Evolutionary conservation across 2,888 invertebrate species (phyloP), one percentile per base, ranked within the genome.

Genomic region (Axea sp.): DNA sequence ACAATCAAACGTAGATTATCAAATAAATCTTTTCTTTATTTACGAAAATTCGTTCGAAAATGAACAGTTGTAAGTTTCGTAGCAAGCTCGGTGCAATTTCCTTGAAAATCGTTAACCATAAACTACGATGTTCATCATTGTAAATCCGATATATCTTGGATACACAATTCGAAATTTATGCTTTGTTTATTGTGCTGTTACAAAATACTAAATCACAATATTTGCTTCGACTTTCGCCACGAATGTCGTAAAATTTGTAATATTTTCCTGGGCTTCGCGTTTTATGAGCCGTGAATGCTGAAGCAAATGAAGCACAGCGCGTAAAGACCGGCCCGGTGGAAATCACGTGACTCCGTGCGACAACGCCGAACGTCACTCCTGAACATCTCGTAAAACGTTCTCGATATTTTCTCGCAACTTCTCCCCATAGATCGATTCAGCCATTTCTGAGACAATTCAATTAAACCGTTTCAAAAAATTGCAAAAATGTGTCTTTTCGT

Each of bases 231-330:
- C 53, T 62, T 62, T 62, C 31, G 47, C 53, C 39, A 19, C 39
- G 55, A 55, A 47, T 71, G 62, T 62, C 71, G 47, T 71, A 71
- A 62, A 71, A 55, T 71, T 71, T 60, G 47, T 62, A 71, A 62
- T 62, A 71, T 71, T 71, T 71, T 49, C 53, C 45, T 24, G 19
- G 37, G 37, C 14, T 31, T 37, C 45, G 41, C 30, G 39, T 62
- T 71, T 71, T 71, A 71, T 62, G 71, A 51, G 53, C 47, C 49
- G 62, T 62, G 69, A 71, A 62, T 59, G 33, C 47, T 12, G 49
- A 62, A 71, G 62, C 57, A 71, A 71, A 71, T 71, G 71, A 62
- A 64, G 62, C 41, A 62, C 53, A 24, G 39, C 35, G 15, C 65
- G 55, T 57, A 55, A 67, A 55, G 43, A 43, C 26, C 33, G 41